Percentiles rank a stretch among this genome's conserved stretches.
Evolutionary conservation across 1,140 invertebrate species (phyloP).

Genomic region (Mercenaria mercenaria): DNA sequence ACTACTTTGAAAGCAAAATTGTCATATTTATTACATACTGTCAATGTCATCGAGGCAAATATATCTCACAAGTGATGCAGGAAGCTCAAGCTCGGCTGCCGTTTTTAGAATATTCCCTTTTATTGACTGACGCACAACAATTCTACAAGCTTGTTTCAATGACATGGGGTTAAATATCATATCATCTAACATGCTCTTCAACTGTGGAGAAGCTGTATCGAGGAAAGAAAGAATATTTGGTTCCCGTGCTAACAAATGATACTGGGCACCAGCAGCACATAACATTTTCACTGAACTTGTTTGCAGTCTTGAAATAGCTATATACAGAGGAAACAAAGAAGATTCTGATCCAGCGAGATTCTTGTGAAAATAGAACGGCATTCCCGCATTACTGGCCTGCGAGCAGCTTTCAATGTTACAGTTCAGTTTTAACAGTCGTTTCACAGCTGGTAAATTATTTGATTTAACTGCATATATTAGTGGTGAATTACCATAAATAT

Average conservation of each 20-base stretch:
- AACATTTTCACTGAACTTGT: conserved; percentile 35
- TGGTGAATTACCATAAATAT: conserved; percentile 43
- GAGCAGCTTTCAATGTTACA: conserved; percentile 9
- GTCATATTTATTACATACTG: too few relatives aligned
- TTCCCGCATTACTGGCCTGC: not conserved
- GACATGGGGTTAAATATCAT: conserved; percentile 17
- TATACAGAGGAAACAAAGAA: conserved; percentile 32
- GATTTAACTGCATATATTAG: conserved; percentile 51
- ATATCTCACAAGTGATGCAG: not conserved
- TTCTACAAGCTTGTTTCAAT: conserved; percentile 40
- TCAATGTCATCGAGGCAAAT: conserved; percentile 47
- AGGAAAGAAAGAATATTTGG: not conserved
- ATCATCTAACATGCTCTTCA: conserved; percentile 11
- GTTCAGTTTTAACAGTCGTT: conserved; percentile 37
- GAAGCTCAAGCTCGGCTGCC: not conserved
- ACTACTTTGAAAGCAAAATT: too few relatives aligned
- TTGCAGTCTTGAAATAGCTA: conserved; percentile 6
- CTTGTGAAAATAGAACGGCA: conserved; percentile 29
- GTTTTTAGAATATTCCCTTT: not conserved
- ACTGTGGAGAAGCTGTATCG: not conserved
- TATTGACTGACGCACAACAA: not conserved
- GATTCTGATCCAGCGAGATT: conserved; percentile 5
- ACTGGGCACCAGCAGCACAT: conserved; percentile 49
- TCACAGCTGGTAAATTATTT: conserved; percentile 38
- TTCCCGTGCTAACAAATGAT: conserved; percentile 39